phyloP scores from a whole-genome alignment of 2,888 invertebrate genomes.

The Cataglyphis cursor region DNA sequence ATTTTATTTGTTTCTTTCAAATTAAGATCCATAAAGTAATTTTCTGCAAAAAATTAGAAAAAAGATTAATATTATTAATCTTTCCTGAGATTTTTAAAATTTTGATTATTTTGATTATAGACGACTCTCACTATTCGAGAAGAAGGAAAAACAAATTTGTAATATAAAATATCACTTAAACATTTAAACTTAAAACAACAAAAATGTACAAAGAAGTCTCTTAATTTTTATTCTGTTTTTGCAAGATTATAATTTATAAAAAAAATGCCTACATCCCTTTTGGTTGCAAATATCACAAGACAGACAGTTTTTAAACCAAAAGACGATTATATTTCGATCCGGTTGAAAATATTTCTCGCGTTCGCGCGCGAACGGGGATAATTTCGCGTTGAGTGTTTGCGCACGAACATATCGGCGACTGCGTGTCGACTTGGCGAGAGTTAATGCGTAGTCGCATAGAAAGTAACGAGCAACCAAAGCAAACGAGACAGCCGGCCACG shows the following conservation, averaged over 20 bases:
- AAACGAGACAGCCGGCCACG: constrained; percentile 67
- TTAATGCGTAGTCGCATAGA: constrained; percentile 39
- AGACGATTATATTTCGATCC: constrained; percentile 3
- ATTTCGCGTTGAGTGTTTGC: constrained; percentile 30
- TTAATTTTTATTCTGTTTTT: neutral
- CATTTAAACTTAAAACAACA: neutral
- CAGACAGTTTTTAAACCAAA: neutral
- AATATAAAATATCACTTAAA: neutral
- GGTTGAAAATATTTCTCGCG: neutral
- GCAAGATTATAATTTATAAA: neutral
- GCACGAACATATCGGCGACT: constrained; percentile 27
- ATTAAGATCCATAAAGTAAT: neutral
- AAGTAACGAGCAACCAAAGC: constrained; percentile 61
- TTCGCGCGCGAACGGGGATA: neutral
- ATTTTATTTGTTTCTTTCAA: constrained; percentile 1
- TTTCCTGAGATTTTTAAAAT: neutral
- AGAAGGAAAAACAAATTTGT: neutral
- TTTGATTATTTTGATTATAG: neutral
- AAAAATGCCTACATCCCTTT: neutral
- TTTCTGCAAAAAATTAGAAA: neutral
- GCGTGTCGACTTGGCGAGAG: constrained; percentile 22
- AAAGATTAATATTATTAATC: neutral
- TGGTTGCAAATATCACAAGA: neutral
- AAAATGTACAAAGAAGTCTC: neutral
- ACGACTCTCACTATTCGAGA: neutral